A percentile compares a stretch with the other conserved stretches of the same genome.
Conservation (phyloP, 2,113 vertebrate species). For the Ibidorhyncha struthersii region DNA sequence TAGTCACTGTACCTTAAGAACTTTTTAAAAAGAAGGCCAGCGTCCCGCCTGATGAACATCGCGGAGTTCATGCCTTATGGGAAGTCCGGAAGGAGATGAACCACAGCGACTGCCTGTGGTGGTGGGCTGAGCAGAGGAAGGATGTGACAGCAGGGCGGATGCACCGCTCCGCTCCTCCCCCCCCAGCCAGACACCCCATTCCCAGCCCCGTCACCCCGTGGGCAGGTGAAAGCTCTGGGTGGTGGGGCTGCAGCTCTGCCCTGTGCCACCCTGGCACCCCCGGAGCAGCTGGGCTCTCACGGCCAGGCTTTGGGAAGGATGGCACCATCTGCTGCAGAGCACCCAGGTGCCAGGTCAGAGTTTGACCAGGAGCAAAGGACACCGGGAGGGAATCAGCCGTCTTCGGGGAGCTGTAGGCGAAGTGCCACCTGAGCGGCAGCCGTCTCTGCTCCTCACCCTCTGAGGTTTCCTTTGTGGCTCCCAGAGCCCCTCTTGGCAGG, state of each 20-base stretch:
- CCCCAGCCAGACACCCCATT: background rate
- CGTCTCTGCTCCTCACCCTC: background rate
- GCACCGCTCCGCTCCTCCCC: fast-evolving
- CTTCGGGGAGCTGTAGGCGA: background rate
- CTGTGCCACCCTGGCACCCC: background rate
- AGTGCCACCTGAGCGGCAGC: background rate
- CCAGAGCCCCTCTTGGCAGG: background rate
- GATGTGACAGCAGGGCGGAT: background rate
- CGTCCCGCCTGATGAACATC: background rate
- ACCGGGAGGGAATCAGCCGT: background rate
- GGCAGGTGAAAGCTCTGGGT: fast-evolving
- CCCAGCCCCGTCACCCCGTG: background rate
- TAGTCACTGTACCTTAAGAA: background rate
- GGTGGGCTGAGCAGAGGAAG: background rate
- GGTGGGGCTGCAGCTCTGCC: background rate
- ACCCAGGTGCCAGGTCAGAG: background rate
- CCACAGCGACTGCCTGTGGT: background rate
- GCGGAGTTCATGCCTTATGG: background rate
- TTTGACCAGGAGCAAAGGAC: background rate
- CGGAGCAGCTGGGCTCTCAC: background rate
- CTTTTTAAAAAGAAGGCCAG: background rate
- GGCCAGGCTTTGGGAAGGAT: background rate
- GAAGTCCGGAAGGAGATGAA: fast-evolving
- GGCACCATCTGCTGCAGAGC: background rate
- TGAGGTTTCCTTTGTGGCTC: background rate